phyloP scores from a whole-genome alignment of 2,797 vertebrate species.

The Sebastes jordani region DNA sequence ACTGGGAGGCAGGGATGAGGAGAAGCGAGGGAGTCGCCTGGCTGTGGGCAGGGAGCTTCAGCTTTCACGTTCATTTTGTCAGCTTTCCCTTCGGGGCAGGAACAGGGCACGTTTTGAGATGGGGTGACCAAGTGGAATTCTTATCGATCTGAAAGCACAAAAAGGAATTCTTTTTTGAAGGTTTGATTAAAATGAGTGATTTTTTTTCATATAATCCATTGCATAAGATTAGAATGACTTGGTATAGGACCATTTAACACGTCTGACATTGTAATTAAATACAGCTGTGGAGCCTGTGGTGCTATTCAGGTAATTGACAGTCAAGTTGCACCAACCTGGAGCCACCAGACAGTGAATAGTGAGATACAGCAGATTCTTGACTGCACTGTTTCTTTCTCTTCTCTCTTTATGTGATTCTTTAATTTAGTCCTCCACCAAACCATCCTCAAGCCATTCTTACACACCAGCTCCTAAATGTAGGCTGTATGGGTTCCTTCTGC shows the following conservation, averaged over 20 bases:
- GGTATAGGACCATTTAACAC: conserved; percentile 58
- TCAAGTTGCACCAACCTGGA: conserved; percentile 24
- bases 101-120: conserved; percentile 42
- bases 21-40: conserved; percentile 4
- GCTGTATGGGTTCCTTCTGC: neutral
- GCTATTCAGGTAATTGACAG: conserved; percentile 66
- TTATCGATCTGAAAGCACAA: conserved; percentile 59
- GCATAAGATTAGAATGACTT: conserved; percentile 47
- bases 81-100: conserved; percentile 43
- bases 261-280: conserved; percentile 74
- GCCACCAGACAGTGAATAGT: neutral
- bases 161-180: conserved; percentile 62
- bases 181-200: conserved; percentile 79
- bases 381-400: neutral
- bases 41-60: conserved; percentile 26
- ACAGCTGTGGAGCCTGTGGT: conserved; percentile 20
- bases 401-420: neutral
- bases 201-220: conserved; percentile 73
- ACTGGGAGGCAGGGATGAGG: conserved; percentile 11
- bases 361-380: neutral
- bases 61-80: conserved; percentile 42
- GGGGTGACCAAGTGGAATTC: conserved; percentile 52
- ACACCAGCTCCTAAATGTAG: conserved; percentile 1
- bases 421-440: conserved; percentile 1
- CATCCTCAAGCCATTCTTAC: neutral